Conservation (phyloP, 2,113 vertebrate genomes). For the Nematolebias whitei region DNA sequence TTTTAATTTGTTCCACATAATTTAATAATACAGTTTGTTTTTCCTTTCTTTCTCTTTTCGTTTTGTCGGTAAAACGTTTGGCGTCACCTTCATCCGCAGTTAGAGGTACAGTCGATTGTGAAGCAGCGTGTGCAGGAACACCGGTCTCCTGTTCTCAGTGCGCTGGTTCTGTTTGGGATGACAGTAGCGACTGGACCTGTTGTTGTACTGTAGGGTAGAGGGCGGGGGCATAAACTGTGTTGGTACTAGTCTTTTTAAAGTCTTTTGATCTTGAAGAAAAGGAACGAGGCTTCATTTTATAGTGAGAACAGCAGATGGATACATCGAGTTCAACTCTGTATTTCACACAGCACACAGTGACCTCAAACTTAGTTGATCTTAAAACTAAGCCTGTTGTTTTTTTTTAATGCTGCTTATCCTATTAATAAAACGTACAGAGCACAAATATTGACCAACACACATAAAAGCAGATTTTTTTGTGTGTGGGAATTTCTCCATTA, state of each 20-base stretch:
- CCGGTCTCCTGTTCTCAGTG: constrained; percentile 57
- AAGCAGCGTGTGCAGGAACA: constrained; percentile 63
- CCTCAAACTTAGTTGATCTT: constrained; percentile 65
- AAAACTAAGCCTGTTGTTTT: constrained; percentile 54
- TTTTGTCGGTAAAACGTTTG: constrained; percentile 62
- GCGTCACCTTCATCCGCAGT: constrained; percentile 74
- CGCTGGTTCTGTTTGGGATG: constrained; percentile 42
- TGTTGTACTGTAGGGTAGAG: constrained; percentile 50
- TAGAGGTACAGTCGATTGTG: constrained; percentile 62
- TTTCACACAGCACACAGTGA: constrained; percentile 70
- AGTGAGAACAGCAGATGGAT: constrained; percentile 24
- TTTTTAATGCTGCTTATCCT: constrained; percentile 60
- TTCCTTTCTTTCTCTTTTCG: constrained; percentile 62
- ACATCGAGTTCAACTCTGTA: constrained; percentile 47
- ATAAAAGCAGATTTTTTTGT: constrained; percentile 31
- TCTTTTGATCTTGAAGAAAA: constrained; percentile 20
- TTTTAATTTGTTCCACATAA: constrained; percentile 74
- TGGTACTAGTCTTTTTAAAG: constrained; percentile 37
- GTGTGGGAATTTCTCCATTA: constrained; percentile 24
- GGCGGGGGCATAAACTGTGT: constrained; percentile 22
- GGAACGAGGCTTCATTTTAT: constrained; percentile 9
- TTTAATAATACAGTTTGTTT: constrained; percentile 77
- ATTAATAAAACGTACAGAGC: constrained; percentile 36
- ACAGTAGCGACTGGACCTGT: constrained; percentile 58
- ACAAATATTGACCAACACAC: constrained; percentile 60